phyloP scores from a whole-genome alignment of 2,888 invertebrate species.

The Acrocera orbiculus region DNA sequence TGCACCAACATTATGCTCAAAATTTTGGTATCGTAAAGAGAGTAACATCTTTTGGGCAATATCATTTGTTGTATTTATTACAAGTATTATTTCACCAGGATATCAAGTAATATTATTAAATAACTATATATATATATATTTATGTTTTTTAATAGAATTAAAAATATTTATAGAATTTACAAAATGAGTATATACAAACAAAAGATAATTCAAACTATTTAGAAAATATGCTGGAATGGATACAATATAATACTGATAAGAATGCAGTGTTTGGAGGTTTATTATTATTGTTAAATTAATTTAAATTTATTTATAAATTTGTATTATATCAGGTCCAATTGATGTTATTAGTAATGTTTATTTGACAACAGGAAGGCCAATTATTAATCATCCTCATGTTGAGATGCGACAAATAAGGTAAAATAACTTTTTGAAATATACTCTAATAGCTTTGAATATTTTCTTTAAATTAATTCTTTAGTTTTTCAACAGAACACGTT shows the following conservation, averaged over 20 bases:
- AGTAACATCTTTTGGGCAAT: conserved; percentile 27
- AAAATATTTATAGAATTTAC: conserved; percentile 19
- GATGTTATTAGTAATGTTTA: conserved; percentile 68
- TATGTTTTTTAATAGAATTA: neutral
- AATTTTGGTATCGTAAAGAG: conserved; percentile 36
- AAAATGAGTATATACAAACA: conserved; percentile 33
- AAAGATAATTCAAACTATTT: conserved; percentile 54
- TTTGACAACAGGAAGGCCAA: conserved; percentile 54
- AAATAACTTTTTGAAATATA: conserved; percentile 7
- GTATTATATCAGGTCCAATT: conserved; percentile 45
- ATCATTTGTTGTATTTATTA: conserved; percentile 34
- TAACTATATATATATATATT: neutral
- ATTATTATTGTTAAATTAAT: neutral
- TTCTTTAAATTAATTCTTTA: neutral
- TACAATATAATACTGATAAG: conserved; percentile 40
- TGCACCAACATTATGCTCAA: conserved; percentile 45
- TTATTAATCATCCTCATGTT: conserved; percentile 77
- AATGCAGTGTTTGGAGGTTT: conserved; percentile 52
- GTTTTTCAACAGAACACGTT: neutral
- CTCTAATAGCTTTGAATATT: neutral
- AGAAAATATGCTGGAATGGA: conserved; percentile 65
- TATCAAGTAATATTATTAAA: conserved; percentile 17
- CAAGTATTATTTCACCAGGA: conserved; percentile 29
- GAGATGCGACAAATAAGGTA: conserved; percentile 64
- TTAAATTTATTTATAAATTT: neutral